Evolutionary conservation across 2,888 invertebrate genomes (phyloP), one percentile per base, ranked within the genome.

Genomic region (Macroteleia sp.): DNA sequence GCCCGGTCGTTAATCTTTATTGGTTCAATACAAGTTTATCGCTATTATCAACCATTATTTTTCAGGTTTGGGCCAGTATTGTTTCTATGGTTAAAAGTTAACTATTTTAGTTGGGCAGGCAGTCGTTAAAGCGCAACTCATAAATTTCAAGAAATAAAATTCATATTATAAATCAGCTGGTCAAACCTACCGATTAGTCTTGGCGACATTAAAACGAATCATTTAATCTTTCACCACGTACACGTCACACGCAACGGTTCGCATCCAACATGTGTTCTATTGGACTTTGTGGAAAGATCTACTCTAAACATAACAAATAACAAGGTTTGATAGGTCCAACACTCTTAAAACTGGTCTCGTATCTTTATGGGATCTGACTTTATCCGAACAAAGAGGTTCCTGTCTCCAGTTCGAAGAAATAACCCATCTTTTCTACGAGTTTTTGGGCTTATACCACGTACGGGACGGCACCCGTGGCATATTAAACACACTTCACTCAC

Each of bases 401-500:
- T 69, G 81, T 71, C 80, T 74, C 70, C 67, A 66, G 70, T 91
- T 91, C 91, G 80, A 62, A 83, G 91, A 90, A 91, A 88, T 85
- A 80, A 57, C 25, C 79, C 71, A 76, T 80, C 83, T 86, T 90
- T 91, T 90, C 91, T 88, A 82, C 83, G 91, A 91, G 82, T 88
- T 90, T 86, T 75, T 80, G 82, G 76, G 70, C 84, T 81, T 81
- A 81, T 88, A 85, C 87, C 73, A 71, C 82, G 87, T 90, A 87
- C 67, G 79, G 74, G 57, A 30, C 67, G n/a, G n/a, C 32, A 61
- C 46, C 36, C 56, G 44, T 25, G 25, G 16, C 30, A 19, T 44
- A 41, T 34, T 19, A 39, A 57, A 46, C 20, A 34, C 10, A 9
- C 46, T 20, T 28, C 20, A 14, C 20, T 66, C 56, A 36, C 48